A percentile compares a stretch with the other conserved stretches of the same genome.
phyloP scores from a whole-genome alignment of 2,113 vertebrate genomes.

The Zapornia atra region DNA sequence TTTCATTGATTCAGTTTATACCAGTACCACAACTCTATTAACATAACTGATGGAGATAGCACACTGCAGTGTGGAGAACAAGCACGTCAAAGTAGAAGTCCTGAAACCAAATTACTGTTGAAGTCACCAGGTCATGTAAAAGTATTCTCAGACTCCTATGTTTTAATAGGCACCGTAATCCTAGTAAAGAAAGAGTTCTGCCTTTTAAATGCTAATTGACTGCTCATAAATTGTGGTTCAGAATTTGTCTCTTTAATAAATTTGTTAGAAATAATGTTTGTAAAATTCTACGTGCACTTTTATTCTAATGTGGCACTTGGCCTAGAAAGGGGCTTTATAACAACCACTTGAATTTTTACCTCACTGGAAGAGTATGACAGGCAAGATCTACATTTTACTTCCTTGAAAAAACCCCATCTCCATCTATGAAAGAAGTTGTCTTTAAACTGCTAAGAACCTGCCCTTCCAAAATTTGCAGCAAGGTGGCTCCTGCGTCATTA shows the following conservation, averaged over 20 bases:
- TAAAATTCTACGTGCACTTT: neutral
- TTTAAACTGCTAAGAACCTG: neutral
- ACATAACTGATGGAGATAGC: neutral
- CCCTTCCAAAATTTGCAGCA: conserved; percentile 42
- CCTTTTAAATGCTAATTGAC: neutral
- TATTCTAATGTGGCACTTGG: neutral
- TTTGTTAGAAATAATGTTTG: neutral
- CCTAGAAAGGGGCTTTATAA: neutral
- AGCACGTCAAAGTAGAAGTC: neutral
- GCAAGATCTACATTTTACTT: neutral
- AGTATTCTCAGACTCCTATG: neutral
- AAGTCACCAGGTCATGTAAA: neutral
- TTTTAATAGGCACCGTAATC: neutral
- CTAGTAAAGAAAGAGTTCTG: neutral
- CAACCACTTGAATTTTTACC: neutral
- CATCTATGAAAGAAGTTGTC: neutral
- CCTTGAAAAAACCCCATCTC: neutral
- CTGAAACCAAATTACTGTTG: neutral
- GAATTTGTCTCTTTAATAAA: neutral
- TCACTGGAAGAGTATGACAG: neutral
- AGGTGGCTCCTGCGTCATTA: neutral
- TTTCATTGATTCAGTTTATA: neutral
- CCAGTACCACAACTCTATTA: neutral
- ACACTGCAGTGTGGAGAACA: neutral
- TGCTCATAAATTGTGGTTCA: neutral